Evolutionary conservation across 1,140 invertebrate genomes (phyloP).

Genomic region (Panulirus ornatus): DNA sequence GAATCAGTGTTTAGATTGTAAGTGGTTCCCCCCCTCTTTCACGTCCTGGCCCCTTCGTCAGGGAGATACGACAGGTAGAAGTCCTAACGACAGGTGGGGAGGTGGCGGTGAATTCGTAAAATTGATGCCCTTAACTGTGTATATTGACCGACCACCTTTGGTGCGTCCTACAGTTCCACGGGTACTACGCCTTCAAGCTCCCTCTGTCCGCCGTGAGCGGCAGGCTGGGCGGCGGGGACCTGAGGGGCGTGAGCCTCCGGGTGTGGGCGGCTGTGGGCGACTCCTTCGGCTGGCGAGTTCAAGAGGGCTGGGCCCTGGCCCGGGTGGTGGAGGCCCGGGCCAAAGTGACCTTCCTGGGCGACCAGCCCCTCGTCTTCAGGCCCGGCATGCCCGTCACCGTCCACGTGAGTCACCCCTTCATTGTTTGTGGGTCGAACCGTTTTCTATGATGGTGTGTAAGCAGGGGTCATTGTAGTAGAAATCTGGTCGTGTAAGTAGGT

Average conservation of each 20-base stretch:
- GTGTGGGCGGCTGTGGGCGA: constrained; percentile 74
- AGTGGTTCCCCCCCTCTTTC: too few species aligned
- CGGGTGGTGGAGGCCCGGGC: constrained; percentile 92
- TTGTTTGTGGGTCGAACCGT: too few species aligned
- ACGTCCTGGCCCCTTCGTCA: too few species aligned
- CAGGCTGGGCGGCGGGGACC: background rate
- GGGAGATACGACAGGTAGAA: too few species aligned
- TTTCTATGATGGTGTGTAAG: too few species aligned
- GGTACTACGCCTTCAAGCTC: constrained; percentile 76
- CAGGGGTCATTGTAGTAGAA: too few species aligned
- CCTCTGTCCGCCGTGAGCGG: constrained; percentile 77
- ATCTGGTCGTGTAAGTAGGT: too few species aligned
- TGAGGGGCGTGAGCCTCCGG: constrained; percentile 65
- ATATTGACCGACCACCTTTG: too few species aligned
- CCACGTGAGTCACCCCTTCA: constrained; percentile 79
- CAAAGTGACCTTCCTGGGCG: constrained; percentile 83
- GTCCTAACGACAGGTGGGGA: too few species aligned
- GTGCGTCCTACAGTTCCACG: constrained; percentile 75
- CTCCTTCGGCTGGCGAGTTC: constrained; percentile 87
- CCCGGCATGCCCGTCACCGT: constrained; percentile 81
- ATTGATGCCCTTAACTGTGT: too few species aligned
- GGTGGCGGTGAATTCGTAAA: too few species aligned
- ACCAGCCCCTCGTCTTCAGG: constrained; percentile 81
- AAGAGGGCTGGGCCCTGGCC: constrained; percentile 90
- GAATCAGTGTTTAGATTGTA: too few species aligned